Conservation (phyloP, 2,888 invertebrate genomes). For the Orchesellides sinensis region DNA sequence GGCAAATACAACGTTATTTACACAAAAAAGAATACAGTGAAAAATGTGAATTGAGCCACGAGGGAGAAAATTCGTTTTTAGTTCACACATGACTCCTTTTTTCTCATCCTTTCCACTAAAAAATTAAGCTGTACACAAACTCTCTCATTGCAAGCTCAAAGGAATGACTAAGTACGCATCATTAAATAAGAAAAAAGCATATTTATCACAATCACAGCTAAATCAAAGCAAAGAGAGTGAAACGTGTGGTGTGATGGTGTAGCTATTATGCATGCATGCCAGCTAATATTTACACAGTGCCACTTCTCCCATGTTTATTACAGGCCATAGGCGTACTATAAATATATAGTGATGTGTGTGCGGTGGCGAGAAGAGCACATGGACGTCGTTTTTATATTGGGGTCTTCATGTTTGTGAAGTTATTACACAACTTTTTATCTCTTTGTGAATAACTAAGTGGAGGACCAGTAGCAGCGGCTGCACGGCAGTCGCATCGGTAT, state of each 20-base stretch:
- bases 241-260: conserved; percentile 6
- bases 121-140: no score
- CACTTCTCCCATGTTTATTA: no score
- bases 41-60: no score
- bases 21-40: no score
- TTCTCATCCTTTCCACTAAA: no score
- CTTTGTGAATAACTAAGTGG: conserved; percentile 3
- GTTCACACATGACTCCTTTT: no score
- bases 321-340: no score
- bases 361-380: neutral
- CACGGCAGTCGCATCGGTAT: neutral
- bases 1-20: neutral
- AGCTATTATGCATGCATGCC: conserved; percentile 2
- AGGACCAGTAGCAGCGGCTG: neutral
- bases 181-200: conserved; percentile 48
- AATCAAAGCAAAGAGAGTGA: conserved; percentile 21
- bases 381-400: neutral
- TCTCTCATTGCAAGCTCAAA: no score
- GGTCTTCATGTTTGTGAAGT: neutral
- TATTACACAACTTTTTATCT: conserved; percentile 1
- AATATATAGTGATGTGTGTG: no score
- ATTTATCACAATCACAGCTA: conserved; percentile 51
- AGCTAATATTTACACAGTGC: conserved; percentile 8
- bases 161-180: conserved; percentile 51
- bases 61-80: no score